Evolutionary conservation across 1,140 invertebrate species (phyloP).

Genomic region (Leptopilina clavipes): DNA sequence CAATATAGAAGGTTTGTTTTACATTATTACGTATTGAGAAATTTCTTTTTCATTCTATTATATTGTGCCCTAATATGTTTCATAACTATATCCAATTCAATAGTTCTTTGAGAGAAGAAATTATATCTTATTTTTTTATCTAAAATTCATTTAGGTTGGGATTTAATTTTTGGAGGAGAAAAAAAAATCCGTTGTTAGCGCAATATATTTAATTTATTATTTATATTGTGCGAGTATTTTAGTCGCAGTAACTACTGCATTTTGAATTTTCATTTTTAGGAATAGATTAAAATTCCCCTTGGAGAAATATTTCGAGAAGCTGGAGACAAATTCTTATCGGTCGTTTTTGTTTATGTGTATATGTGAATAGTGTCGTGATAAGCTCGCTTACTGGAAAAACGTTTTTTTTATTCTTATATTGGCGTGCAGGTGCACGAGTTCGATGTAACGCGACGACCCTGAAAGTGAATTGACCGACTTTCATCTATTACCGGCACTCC

Average conservation of each 20-base stretch:
- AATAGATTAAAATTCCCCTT: no score
- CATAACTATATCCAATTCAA: not conserved
- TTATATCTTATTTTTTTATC: not conserved
- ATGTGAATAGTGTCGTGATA: conserved; percentile 2
- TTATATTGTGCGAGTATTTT: no score
- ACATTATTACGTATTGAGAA: not conserved
- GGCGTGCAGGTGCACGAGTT: conserved; percentile 23
- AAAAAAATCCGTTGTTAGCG: no score
- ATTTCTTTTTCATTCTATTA: not conserved
- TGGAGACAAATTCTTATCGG: not conserved
- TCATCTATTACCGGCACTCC: conserved; percentile 49
- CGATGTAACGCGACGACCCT: conserved; percentile 30
- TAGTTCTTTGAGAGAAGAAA: not conserved
- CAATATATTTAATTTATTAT: no score
- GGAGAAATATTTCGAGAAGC: no score
- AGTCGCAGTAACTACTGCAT: no score
- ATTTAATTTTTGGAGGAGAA: no score
- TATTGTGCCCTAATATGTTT: not conserved
- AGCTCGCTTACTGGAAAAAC: conserved; percentile 26
- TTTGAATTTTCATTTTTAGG: no score
- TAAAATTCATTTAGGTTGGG: no score
- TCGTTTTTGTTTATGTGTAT: not conserved
- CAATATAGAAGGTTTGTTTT: not conserved
- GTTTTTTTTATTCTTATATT: not conserved
- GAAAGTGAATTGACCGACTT: conserved; percentile 48